Evolutionary conservation across 1,140 invertebrate genomes (phyloP).

Genomic region (Drosophila bifasciata): DNA sequence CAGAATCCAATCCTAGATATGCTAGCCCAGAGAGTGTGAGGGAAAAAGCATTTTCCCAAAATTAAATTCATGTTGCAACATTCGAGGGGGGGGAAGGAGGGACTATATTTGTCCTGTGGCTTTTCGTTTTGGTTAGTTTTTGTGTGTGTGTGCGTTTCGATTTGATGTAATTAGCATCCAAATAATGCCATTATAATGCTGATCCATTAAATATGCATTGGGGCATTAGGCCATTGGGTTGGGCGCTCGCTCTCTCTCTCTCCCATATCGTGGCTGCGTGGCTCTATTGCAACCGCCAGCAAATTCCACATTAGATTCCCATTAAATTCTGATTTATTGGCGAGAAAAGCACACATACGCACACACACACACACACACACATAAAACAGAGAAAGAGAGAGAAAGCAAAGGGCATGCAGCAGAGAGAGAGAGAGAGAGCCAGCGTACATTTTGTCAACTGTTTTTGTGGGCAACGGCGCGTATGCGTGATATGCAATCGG

Average conservation of each 20-base stretch:
- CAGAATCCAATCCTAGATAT: too few relatives aligned
- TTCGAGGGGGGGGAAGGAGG: too few relatives aligned
- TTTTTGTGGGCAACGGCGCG: conserved; percentile 48
- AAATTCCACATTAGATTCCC: conserved; percentile 40
- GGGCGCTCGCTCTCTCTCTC: too few relatives aligned
- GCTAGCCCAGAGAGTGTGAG: too few relatives aligned
- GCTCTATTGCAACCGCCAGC: conserved; percentile 17
- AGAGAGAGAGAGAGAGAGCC: neutral
- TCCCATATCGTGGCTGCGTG: neutral
- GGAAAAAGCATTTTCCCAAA: conserved; percentile 22
- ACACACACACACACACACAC: conserved; percentile 4
- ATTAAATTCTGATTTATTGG: conserved; percentile 56
- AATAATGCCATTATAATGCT: conserved; percentile 72
- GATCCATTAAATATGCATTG: conserved; percentile 70
- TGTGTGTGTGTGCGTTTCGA: conserved; percentile 36
- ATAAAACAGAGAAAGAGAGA: neutral
- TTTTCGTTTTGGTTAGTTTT: conserved; percentile 7
- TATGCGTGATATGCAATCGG: conserved; percentile 50
- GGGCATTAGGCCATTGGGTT: neutral
- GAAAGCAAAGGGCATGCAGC: neutral
- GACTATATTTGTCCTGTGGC: conserved; percentile 5
- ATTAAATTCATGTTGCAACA: conserved; percentile 26
- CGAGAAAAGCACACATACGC: conserved; percentile 11
- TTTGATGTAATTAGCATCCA: conserved; percentile 69
- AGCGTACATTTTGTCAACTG: conserved; percentile 20